Evolutionary conservation across 1,140 invertebrate genomes (phyloP).

Genomic region (Drosophila arawakana): DNA sequence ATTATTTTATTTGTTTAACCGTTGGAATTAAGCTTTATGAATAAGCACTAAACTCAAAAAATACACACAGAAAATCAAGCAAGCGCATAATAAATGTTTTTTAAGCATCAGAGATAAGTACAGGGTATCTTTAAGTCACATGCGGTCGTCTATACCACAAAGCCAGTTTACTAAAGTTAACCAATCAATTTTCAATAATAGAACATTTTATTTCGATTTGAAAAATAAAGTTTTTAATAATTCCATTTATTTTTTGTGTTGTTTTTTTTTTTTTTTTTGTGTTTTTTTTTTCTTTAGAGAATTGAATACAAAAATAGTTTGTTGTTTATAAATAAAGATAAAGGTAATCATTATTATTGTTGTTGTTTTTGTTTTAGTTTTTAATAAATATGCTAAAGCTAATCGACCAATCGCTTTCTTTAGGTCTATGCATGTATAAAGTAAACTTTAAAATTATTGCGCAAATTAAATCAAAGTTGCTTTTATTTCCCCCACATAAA

Average conservation of each 20-base stretch:
- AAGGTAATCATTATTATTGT: slow-evolving; percentile 17
- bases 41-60: too few species aligned
- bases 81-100: too few species aligned
- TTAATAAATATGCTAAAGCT: slow-evolving; percentile 71
- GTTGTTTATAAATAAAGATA: slow-evolving; percentile 35
- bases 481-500: background rate
- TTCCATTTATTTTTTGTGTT: slow-evolving; percentile 39
- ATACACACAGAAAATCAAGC: too few species aligned
- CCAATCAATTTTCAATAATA: too few species aligned
- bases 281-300: slow-evolving; percentile 37
- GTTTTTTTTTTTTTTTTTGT: slow-evolving; percentile 28
- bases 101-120: too few species aligned
- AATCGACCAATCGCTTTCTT: slow-evolving; percentile 43
- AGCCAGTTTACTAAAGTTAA: too few species aligned
- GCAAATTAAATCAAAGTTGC: slow-evolving; percentile 31
- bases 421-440: slow-evolving; percentile 44
- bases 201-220: background rate
- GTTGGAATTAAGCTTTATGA: too few species aligned
- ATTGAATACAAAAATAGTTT: slow-evolving; percentile 59
- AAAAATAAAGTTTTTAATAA: slow-evolving; percentile 21
- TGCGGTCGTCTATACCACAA: too few species aligned
- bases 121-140: too few species aligned
- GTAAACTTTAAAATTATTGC: slow-evolving; percentile 66
- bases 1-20: too few species aligned
- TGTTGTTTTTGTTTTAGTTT: slow-evolving; percentile 23